Evolutionary conservation across 1,140 invertebrate genomes (phyloP).

Genomic region (Prorops nasuta): DNA sequence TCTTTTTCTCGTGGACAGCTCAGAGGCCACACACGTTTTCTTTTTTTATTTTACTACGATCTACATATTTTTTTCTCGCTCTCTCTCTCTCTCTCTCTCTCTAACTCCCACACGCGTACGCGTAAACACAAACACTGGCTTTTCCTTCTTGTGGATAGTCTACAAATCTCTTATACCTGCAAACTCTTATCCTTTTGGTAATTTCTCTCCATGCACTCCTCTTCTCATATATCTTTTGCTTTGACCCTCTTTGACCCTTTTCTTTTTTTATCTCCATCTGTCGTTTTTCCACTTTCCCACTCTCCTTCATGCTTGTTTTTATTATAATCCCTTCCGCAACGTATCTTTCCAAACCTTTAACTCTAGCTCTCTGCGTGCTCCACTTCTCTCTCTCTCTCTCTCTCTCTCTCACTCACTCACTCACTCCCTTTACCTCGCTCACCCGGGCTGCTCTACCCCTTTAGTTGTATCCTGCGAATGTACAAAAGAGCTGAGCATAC

Average conservation of each 20-base stretch:
- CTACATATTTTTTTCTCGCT: too few relatives aligned
- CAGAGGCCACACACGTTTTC: conserved; percentile 2
- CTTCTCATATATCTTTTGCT: conserved; percentile 7
- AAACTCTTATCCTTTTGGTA: conserved; percentile 19
- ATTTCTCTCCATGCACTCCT: conserved; percentile 3
- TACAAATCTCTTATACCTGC: conserved; percentile 31
- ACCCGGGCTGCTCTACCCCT: conserved; percentile 4
- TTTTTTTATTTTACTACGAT: neutral
- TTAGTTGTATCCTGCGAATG: conserved; percentile 19
- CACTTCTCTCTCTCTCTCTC: conserved; percentile 3
- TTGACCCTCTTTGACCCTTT: neutral
- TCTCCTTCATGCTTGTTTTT: conserved; percentile 6
- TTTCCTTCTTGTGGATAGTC: neutral
- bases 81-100: too few relatives aligned
- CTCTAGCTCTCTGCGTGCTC: conserved; percentile 6
- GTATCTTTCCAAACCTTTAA: conserved; percentile 3
- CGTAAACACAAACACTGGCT: too few relatives aligned
- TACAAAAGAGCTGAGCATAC: conserved; percentile 33
- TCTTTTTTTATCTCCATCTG: conserved; percentile 14
- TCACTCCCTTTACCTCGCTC: neutral
- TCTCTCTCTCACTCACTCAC: neutral
- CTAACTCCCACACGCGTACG: too few relatives aligned
- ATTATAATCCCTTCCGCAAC: conserved; percentile 1
- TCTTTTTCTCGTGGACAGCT: neutral
- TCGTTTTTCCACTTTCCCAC: conserved; percentile 9